Conservation (phyloP, 1,140 invertebrate species). For the Thaumatotibia leucotreta region DNA sequence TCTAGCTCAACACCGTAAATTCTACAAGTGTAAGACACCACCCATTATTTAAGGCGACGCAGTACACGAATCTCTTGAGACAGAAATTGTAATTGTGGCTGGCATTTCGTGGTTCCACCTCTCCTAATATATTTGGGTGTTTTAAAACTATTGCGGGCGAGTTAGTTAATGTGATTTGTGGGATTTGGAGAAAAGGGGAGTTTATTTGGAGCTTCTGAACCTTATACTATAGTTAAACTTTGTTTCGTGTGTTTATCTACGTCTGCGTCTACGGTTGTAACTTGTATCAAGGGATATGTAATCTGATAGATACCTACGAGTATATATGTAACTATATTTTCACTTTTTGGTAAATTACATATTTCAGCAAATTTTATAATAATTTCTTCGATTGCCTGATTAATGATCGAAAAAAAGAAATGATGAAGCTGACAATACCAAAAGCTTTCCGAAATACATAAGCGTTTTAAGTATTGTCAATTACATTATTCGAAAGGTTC, state of each 20-base stretch:
- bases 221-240: background rate
- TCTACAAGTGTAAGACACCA: background rate
- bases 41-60: constrained; percentile 7
- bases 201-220: background rate
- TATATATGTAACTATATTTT: too few relatives aligned
- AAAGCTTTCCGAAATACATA: too few relatives aligned
- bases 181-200: background rate
- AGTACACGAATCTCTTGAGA: constrained; percentile 6
- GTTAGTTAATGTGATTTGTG: constrained; percentile 7
- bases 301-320: too few relatives aligned
- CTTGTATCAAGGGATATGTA: too few relatives aligned
- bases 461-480: too few relatives aligned
- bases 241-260: background rate
- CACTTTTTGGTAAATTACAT: too few relatives aligned
- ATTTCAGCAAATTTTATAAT: too few relatives aligned
- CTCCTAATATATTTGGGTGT: background rate
- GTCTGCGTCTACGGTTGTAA: too few relatives aligned
- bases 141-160: constrained; percentile 4
- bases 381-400: too few relatives aligned
- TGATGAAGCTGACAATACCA: too few relatives aligned
- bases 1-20: background rate
- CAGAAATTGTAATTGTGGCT: constrained; percentile 11
- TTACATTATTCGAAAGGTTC: too few relatives aligned
- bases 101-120: background rate
- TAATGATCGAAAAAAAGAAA: too few relatives aligned